Evolutionary conservation across 2,113 vertebrate genomes (phyloP).

Genomic region (Miniopterus natalensis): DNA sequence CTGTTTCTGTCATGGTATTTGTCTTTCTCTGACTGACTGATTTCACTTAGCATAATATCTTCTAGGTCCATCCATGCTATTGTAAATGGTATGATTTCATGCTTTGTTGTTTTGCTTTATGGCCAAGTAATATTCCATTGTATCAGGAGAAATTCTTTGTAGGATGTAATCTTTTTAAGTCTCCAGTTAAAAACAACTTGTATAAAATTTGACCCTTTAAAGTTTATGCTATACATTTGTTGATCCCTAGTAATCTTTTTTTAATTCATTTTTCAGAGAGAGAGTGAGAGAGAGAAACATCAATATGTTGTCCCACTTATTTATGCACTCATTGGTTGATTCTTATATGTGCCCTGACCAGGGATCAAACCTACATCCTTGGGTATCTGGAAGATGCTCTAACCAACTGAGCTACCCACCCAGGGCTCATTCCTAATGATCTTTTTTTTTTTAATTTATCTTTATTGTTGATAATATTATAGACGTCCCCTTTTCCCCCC

Average conservation of each 20-base stretch:
- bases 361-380: not conserved
- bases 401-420: not conserved
- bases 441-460: not conserved
- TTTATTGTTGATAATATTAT: too few species aligned
- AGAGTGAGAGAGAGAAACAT: not conserved
- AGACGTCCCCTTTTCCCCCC: too few species aligned
- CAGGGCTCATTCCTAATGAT: not conserved
- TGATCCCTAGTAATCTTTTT: not conserved
- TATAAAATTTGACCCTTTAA: not conserved
- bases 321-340: not conserved
- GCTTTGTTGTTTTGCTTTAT: not conserved
- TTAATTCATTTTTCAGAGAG: not conserved
- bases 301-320: not conserved
- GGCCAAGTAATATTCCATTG: not conserved
- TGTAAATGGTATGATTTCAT: not conserved
- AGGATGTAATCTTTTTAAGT: not conserved
- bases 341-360: not conserved
- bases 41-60: not conserved
- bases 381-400: not conserved
- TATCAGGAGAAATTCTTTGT: not conserved
- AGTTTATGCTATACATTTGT: not conserved
- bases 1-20: not conserved
- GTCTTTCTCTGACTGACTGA: not conserved
- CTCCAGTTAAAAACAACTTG: conserved; percentile 18
- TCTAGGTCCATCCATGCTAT: not conserved